Evolutionary conservation across 2,113 vertebrate species (phyloP), one percentile per base, ranked within the genome.

Genomic region (Felis chaus): DNA sequence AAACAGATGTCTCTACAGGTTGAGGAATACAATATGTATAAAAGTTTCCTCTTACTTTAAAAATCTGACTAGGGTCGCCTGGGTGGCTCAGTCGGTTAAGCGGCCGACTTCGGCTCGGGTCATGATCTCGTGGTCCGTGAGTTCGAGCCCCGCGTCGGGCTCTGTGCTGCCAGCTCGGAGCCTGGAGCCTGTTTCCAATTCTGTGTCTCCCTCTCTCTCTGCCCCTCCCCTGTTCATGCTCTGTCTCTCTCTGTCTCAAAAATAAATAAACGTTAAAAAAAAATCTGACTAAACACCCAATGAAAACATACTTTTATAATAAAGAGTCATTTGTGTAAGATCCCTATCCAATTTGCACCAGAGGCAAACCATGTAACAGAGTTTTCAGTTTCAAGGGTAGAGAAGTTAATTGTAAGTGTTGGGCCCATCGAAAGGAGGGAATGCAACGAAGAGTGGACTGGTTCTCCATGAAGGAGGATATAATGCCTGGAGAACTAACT

Each of bases 391-490:
- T 39, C 36, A 53, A 93, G 69, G 27, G 11, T 8, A 45, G 29
- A 36, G 27, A 39, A 39, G 14, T 21, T 65, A 66, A 61, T 27
- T 27, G 27, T 57, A 80, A 68, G 13, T 5, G 14, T 53, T 1
- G 0, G 29, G 63, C 19, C 27, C 31, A 14, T 76, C n/a, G 4
- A 39, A 74, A 71, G 48, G n/a, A 86, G 88, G 18, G 63, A 78
- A 10, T 1, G 10, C 9, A 73, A 48, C 18, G 0, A 5, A 27
- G 16, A 65, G 7, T 12, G 8, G 45, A 68, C 4, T 5, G 13
- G 12, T 29, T 61, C 14, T 91, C 39, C 2, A 2, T 7, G 33
- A 73, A 92, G 19, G 4, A 53, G 55, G 66, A 73, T 12, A 55
- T 1, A 55, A 50, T 7, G 36, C 69, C 57, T 1, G 3, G 55